phyloP scores from a whole-genome alignment of 2,888 invertebrate species.

The Phorcus lineatus region DNA sequence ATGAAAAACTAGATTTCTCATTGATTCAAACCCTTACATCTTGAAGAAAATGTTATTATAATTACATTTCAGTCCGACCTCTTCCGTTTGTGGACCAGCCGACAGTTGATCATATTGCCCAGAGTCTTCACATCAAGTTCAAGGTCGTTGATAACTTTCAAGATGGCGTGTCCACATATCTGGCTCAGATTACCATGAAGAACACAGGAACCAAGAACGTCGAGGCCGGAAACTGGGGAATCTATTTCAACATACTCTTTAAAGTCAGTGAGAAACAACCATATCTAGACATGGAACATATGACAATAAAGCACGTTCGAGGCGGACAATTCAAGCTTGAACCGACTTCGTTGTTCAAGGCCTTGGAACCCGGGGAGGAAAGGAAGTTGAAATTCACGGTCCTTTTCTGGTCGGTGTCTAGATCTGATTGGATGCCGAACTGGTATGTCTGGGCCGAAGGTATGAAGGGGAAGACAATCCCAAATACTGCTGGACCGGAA shows the following conservation, averaged over 20 bases:
- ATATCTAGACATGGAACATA: background rate
- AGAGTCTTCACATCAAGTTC: conserved; percentile 42
- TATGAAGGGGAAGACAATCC: conserved; percentile 44
- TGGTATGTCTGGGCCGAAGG: conserved; percentile 51
- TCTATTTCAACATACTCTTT: conserved; percentile 55
- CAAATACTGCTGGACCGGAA: conserved; percentile 45
- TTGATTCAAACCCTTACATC: no score
- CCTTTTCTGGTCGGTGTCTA: conserved; percentile 40
- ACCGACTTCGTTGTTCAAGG: conserved; percentile 33
- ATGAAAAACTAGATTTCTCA: no score
- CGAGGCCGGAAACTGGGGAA: conserved; percentile 54
- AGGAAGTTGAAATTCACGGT: conserved; percentile 35
- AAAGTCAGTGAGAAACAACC: conserved; percentile 33
- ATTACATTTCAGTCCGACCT: background rate
- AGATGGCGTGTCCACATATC: conserved; percentile 32
- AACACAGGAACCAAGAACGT: conserved; percentile 49
- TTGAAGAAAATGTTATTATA: no score
- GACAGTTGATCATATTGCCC: conserved; percentile 55
- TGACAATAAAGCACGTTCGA: conserved; percentile 46
- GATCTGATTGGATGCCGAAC: conserved; percentile 54
- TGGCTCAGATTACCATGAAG: conserved; percentile 36
- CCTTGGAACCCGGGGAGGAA: conserved; percentile 30
- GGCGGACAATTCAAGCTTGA: conserved; percentile 50
- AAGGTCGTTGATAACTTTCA: conserved; percentile 45
- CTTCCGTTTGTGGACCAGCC: conserved; percentile 44